These are phyloP conservation scores for Nasonia vitripennis DNA, from an alignment of 1,140 invertebrate species.

Conservation along the genomic window DNA sequence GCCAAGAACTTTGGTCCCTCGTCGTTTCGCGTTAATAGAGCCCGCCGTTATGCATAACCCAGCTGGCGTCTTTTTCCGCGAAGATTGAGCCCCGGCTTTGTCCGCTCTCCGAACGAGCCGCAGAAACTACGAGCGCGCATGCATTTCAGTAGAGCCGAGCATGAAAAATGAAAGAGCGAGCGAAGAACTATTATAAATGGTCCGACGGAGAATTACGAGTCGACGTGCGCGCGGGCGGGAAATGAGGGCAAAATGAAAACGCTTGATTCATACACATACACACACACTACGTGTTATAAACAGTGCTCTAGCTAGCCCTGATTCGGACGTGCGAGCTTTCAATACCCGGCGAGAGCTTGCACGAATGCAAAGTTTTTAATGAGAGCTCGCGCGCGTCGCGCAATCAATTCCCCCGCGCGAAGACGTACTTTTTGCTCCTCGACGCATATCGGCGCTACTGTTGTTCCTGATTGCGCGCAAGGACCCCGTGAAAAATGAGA, in stretches of 20 bases:
- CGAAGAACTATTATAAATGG: conserved; percentile 48
- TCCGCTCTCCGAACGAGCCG: no score
- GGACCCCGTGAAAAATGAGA: conserved; percentile 5
- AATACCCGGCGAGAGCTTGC: conserved; percentile 3
- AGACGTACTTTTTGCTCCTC: background rate
- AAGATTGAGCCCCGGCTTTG: background rate
- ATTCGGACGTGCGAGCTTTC: conserved; percentile 57
- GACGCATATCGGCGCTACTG: background rate
- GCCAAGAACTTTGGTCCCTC: background rate
- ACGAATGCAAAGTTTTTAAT: conserved; percentile 32
- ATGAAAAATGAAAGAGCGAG: background rate
- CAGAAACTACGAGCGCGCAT: no score
- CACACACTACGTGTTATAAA: conserved; percentile 22
- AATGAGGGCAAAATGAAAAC: conserved; percentile 16
- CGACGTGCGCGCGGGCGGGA: background rate
- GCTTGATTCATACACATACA: background rate
- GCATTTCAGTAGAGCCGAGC: no score
- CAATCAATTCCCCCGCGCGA: conserved; percentile 13
- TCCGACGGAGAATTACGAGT: background rate
- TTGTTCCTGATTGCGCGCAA: background rate
- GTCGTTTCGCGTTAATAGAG: background rate
- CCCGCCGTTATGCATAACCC: background rate
- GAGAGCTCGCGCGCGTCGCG: background rate
- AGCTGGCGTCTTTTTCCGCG: background rate
- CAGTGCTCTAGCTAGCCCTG: conserved; percentile 52